Evolutionary conservation across 1,140 invertebrate species (phyloP), one percentile per base, ranked within the genome.

Genomic region (Anastatus disparis): DNA sequence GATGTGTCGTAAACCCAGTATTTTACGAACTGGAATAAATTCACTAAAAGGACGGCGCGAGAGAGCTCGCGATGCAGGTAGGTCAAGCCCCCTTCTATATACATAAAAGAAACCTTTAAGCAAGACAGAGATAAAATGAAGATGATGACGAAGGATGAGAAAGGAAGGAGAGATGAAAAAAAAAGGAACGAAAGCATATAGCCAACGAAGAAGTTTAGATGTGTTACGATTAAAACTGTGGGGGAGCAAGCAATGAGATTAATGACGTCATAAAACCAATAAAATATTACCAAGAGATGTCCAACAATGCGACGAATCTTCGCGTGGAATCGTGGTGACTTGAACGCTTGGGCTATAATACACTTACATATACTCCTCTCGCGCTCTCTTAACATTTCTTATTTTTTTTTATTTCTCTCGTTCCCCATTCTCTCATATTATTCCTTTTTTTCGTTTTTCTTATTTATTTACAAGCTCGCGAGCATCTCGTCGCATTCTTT

Each of bases 211-310:
- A n/a, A 67, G 40, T 15, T 67, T 67, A 67, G 65, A 80, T 77
- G 77, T 77, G 78, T 81, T 77, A 78, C 79, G 79, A 84, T 82
- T 81, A 79, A 81, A 74, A 73, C 71, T 66, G 79, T 81, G 76
- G 78, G 80, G 78, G 77, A 74, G 76, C 75, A 4, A 65, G 74
- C 76, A 79, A 82, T 81, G 78, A 80, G 81, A 83, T 84, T 83
- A 83, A 83, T 83, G 81, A 82, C 79, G 77, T 80, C 81, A 82
- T 83, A 83, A 83, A 83, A 75, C 78, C 75, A 82, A 84, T 83
- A 84, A 84, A 83, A 84, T 82, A 82, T 83, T 79, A 76, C 78
- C 76, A 58, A 22, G 24, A 63, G 67, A 63, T 76, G 56, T 61
- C 58, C 74, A 81, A 82, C 81, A 81, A 82, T 82, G 77, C 79